These are phyloP conservation scores for Pygmarrhopalites habei DNA, from an alignment of 1,140 invertebrate species.

Conservation along the genomic window DNA sequence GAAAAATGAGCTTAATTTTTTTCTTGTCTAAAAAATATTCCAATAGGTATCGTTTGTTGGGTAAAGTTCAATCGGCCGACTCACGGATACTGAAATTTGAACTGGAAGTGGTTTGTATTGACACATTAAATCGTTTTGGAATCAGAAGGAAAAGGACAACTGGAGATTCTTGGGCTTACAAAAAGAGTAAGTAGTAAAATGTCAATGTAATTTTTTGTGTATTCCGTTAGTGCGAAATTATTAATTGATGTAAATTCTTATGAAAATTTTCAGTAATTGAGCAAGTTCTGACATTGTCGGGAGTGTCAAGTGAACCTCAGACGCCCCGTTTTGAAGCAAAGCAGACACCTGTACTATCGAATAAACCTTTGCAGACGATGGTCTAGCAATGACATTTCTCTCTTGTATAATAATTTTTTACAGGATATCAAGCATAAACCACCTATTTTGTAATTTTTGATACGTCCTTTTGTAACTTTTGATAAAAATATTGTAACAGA, in stretches of 20 bases:
- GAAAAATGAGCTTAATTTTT: neutral
- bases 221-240: too few relatives aligned
- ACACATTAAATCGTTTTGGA: slow-evolving; percentile 51
- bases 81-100: slow-evolving; percentile 57
- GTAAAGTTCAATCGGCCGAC: slow-evolving; percentile 49
- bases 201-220: too few relatives aligned
- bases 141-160: slow-evolving; percentile 69
- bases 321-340: neutral
- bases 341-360: neutral
- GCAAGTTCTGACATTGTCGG: slow-evolving; percentile 61
- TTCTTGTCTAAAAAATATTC: slow-evolving; percentile 11
- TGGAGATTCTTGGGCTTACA: slow-evolving; percentile 79
- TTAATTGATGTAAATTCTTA: too few relatives aligned
- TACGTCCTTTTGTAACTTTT: too few relatives aligned
- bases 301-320: slow-evolving; percentile 28
- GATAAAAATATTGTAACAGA: too few relatives aligned
- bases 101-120: slow-evolving; percentile 66
- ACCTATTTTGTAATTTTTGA: too few relatives aligned
- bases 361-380: slow-evolving; percentile 31
- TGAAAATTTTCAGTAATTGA: too few relatives aligned
- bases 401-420: neutral
- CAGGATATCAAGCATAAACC: too few relatives aligned
- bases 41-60: slow-evolving; percentile 32
- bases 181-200: too few relatives aligned
- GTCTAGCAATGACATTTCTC: slow-evolving; percentile 10